Evolutionary conservation across 2,113 vertebrate species (phyloP).

Genomic region (Myiagra hebetior): DNA sequence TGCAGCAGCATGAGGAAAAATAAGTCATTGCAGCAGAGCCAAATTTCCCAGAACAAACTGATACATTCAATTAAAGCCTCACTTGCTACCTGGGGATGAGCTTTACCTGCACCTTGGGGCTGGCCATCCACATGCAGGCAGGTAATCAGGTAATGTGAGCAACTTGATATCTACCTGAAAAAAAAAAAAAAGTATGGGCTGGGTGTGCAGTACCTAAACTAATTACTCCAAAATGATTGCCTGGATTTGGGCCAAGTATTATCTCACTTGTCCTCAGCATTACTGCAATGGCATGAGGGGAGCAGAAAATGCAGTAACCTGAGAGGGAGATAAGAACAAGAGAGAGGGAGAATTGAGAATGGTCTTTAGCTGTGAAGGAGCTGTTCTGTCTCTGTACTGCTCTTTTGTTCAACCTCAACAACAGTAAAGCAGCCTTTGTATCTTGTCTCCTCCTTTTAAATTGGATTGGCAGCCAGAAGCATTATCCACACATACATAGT

Average conservation of each 20-base stretch:
- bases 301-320: conserved; percentile 56
- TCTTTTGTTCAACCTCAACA: neutral
- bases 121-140: conserved; percentile 39
- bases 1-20: neutral
- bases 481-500: neutral
- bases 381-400: conserved; percentile 1
- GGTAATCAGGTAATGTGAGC: conserved; percentile 62
- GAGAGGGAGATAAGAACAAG: conserved; percentile 57
- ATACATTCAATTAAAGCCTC: conserved; percentile 8
- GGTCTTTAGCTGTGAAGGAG: conserved; percentile 31
- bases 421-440: neutral
- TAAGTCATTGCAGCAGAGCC: conserved; percentile 4
- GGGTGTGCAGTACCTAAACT: conserved; percentile 68
- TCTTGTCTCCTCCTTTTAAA: conserved; percentile 8
- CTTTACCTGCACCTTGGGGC: conserved; percentile 19
- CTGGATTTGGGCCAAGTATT: conserved; percentile 71
- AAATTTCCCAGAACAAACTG: conserved; percentile 42
- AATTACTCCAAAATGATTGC: conserved; percentile 74
- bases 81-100: neutral
- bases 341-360: conserved; percentile 8
- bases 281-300: conserved; percentile 64
- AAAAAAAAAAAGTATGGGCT: conserved; percentile 45
- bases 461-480: neutral
- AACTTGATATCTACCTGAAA: conserved; percentile 44
- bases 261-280: conserved; percentile 64